Evolutionary conservation across 2,888 invertebrate genomes (phyloP), one percentile per base, ranked within the genome.

Genomic region (Pollenia griseotomentosa): DNA sequence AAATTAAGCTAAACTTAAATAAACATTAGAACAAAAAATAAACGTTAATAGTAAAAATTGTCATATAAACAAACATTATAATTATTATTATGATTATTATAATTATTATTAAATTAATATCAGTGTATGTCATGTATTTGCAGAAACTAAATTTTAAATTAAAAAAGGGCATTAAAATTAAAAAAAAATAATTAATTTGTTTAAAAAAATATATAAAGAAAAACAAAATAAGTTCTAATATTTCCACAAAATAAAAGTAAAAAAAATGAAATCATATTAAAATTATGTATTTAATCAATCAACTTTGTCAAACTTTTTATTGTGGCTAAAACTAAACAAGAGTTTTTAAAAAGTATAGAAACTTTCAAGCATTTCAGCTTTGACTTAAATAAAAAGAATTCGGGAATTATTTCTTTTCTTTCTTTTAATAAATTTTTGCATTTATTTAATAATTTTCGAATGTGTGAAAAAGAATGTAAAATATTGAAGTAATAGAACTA

Each of bases 51-150:
- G 83, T 65, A 63, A 81, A 87, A 84, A 68, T 87, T 84, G 74
- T 87, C 83, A 83, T 83, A 83, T 74, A 83, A 77, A 86, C 83
- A 83, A 77, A 86, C 83, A 86, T 80, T 79, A 83, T 57, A 63
- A 80, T 77, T 77, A 80, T 74, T 78, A 79, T 79, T 83, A 86
- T 82, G 42, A 82, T 78, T 68, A 86, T 55, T 73, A 82, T 84
- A 51, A 80, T 75, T 85, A 81, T 74, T 85, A 82, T 77, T 80
- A 81, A 33, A 79, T 74, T 70, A 79, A 83, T 86, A 66, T 87
- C 84, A 84, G 77, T 87, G 84, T 87, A 87, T 87, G 71, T 66
- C 85, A 81, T 77, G 81, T 81, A 81, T 85, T 83, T 81, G 75
- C 65, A 59, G 83, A 73, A 83, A 71, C 42, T 59, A 73, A 79